Conservation (phyloP, 2,888 invertebrate species). For the Sepiola atlantica region DNA sequence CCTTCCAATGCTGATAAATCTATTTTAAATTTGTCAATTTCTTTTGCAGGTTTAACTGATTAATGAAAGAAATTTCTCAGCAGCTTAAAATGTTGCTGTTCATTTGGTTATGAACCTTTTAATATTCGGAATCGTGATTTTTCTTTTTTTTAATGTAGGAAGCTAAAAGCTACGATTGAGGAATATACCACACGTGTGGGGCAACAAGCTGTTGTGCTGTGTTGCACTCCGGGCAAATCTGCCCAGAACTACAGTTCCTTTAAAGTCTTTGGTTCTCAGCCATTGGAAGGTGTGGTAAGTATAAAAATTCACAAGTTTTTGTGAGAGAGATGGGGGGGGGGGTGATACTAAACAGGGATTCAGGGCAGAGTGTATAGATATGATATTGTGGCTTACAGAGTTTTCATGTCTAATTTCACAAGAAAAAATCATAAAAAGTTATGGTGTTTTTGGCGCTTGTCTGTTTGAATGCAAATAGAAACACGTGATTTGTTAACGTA, state of each 20-base stretch:
- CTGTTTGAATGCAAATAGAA: no score
- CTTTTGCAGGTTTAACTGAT: not conserved
- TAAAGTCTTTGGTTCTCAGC: conserved; percentile 94
- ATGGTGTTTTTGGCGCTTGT: no score
- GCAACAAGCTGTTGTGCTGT: conserved; percentile 95
- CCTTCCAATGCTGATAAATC: not conserved
- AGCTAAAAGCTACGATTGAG: conserved; percentile 78
- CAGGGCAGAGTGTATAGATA: no score
- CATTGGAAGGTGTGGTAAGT: conserved; percentile 89
- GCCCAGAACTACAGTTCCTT: conserved; percentile 85
- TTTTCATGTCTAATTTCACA: not conserved
- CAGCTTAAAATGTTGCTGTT: not conserved
- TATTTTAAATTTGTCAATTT: not conserved
- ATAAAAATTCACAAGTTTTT: not conserved
- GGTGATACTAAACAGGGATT: no score
- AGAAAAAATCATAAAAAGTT: not conserved
- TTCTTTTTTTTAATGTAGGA: conserved; percentile 60
- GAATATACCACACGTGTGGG: conserved; percentile 97
- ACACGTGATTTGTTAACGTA: no score
- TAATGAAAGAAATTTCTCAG: not conserved
- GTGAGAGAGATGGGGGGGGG: no score
- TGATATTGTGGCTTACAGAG: no score
- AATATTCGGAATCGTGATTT: conserved; percentile 36
- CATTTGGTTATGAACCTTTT: not conserved
- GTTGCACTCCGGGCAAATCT: conserved; percentile 95